These are phyloP conservation scores for Hystrix cristata DNA, from an alignment of 2,113 vertebrate species.

Conservation along the genomic window DNA sequence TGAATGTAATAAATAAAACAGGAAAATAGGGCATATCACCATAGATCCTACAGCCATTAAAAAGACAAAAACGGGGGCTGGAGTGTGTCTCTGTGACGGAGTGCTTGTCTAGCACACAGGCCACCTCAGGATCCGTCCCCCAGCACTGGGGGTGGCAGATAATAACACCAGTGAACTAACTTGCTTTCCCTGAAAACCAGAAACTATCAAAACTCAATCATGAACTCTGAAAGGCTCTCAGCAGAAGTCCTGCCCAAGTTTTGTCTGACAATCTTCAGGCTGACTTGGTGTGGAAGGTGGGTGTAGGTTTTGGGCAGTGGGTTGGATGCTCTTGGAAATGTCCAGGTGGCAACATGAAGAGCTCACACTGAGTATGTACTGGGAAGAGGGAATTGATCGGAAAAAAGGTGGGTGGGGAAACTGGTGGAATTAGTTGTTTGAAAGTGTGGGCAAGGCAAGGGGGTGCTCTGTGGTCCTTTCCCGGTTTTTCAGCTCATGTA, in stretches of 20 bases:
- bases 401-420: not conserved
- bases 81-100: not conserved
- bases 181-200: not conserved
- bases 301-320: not conserved
- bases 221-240: not conserved
- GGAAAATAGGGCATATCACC: not conserved
- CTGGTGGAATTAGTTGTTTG: not conserved
- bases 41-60: not conserved
- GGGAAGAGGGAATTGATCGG: not conserved
- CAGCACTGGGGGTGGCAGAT: not conserved
- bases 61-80: not conserved
- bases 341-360: not conserved
- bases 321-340: not conserved
- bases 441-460: not conserved
- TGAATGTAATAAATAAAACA: not conserved
- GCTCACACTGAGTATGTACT: rapidly evolving
- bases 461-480: not conserved
- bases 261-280: not conserved
- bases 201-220: not conserved
- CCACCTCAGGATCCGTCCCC: not conserved
- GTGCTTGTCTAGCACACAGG: not conserved
- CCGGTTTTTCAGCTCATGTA: not conserved
- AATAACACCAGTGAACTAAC: not conserved
- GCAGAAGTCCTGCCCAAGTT: not conserved
- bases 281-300: not conserved